Percentiles rank a stretch among this genome's conserved stretches.
phyloP scores from a whole-genome alignment of 2,888 invertebrate species.

The Acanthosoma haemorrhoidale region DNA sequence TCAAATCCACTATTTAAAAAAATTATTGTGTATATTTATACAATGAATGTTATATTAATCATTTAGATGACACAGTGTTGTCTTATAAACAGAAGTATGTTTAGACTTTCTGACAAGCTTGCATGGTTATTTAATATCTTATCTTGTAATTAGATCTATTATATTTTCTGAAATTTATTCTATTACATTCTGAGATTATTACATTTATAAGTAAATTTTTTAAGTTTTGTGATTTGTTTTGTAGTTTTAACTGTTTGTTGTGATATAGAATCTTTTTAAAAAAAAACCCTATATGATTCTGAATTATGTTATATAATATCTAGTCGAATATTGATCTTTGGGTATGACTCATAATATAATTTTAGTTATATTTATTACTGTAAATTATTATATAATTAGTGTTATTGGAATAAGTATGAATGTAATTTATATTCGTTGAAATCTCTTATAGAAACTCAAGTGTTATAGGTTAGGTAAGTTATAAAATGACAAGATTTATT shows the following conservation, averaged over 20 bases:
- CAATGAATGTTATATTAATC: slow-evolving; percentile 9
- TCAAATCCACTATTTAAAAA: too few species aligned
- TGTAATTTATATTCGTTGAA: slow-evolving; percentile 13
- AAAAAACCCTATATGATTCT: background rate
- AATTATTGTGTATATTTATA: slow-evolving; percentile 18
- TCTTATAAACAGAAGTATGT: background rate
- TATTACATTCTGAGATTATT: slow-evolving; percentile 1
- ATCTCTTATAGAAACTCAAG: slow-evolving; percentile 22
- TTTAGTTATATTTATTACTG: slow-evolving; percentile 2
- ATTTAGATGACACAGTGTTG: slow-evolving; percentile 22
- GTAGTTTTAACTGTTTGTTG: slow-evolving; percentile 20
- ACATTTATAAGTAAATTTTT: background rate
- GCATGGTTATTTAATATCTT: background rate
- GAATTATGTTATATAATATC: slow-evolving; percentile 30
- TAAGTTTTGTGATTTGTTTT: background rate
- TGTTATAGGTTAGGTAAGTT: slow-evolving; percentile 15
- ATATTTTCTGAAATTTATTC: slow-evolving; percentile 3
- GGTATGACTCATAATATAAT: slow-evolving; percentile 3
- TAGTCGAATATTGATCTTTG: slow-evolving; percentile 34
- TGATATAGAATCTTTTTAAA: slow-evolving; percentile 30
- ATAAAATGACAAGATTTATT: slow-evolving; percentile 18
- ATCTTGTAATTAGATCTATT: background rate
- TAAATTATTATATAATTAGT: slow-evolving; percentile 5
- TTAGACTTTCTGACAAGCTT: slow-evolving; percentile 15
- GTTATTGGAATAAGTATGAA: slow-evolving; percentile 17